A percentile compares a stretch with the other conserved stretches of the same genome.
Conservation (phyloP, 2,797 vertebrate species). For the Lerista edwardsae region DNA sequence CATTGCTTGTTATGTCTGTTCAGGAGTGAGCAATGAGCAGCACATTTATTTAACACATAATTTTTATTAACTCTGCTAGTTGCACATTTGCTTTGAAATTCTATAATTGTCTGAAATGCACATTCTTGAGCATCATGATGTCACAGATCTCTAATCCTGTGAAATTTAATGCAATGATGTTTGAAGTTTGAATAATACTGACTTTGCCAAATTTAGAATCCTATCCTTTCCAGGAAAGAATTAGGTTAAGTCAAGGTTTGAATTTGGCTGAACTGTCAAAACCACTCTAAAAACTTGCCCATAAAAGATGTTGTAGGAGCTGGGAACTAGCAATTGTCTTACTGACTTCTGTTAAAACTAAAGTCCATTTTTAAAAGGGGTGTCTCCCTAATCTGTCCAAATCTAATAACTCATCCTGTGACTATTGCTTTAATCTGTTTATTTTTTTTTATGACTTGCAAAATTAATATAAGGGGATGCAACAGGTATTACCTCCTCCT, state of each 20-base stretch:
- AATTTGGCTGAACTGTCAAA: neutral
- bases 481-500: neutral
- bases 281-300: neutral
- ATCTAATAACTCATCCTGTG: neutral
- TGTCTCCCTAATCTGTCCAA: neutral
- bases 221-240: slow-evolving; percentile 9
- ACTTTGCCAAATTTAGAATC: neutral
- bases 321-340: neutral
- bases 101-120: neutral
- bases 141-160: neutral
- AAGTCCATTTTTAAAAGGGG: neutral
- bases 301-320: neutral
- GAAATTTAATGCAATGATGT: neutral
- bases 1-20: neutral
- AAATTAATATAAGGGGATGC: too few species aligned
- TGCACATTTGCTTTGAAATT: neutral
- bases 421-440: neutral
- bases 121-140: neutral
- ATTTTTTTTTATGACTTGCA: neutral
- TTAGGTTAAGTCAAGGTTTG: neutral
- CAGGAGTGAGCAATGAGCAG: neutral
- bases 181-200: neutral
- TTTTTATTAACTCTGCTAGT: neutral
- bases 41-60: neutral
- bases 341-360: neutral